These are phyloP conservation scores for Agrochola litura DNA, from an alignment of 2,888 invertebrate species.

Conservation along the genomic window DNA sequence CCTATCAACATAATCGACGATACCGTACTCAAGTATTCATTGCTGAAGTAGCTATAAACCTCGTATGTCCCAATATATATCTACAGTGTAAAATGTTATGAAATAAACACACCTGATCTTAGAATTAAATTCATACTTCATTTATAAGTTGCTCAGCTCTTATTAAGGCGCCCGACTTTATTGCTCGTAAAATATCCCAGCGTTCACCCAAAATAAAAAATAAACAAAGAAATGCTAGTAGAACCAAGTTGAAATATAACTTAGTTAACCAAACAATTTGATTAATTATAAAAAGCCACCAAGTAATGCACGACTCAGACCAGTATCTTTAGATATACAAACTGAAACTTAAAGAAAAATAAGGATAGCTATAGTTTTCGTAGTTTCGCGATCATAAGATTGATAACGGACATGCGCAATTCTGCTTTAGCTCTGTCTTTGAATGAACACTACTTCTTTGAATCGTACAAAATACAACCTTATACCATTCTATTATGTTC, in stretches of 20 bases:
- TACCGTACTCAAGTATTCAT: constrained; percentile 30
- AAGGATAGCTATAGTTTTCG: constrained; percentile 87
- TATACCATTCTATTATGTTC: constrained; percentile 71
- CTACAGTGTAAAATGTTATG: constrained; percentile 34
- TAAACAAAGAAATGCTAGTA: constrained; percentile 57
- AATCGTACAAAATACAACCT: constrained; percentile 73
- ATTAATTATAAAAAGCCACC: constrained; percentile 61
- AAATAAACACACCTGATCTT: constrained; percentile 59
- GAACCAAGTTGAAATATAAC: constrained; percentile 50
- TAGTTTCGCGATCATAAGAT: constrained; percentile 81
- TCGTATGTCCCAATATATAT: constrained; percentile 17
- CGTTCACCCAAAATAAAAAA: constrained; percentile 59
- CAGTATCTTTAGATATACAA: constrained; percentile 40
- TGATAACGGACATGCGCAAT: constrained; percentile 87
- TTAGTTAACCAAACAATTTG: constrained; percentile 63
- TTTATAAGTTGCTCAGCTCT: constrained; percentile 70
- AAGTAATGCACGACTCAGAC: constrained; percentile 33
- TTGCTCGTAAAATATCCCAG: constrained; percentile 71
- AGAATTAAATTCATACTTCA: constrained; percentile 71
- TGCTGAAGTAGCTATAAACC: constrained; percentile 31
- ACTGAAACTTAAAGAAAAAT: constrained; percentile 81
- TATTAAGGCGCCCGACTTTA: constrained; percentile 71
- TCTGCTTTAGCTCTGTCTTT: constrained; percentile 71
- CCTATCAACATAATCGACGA: constrained; percentile 3
- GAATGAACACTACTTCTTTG: constrained; percentile 74